Evolutionary conservation across 2,113 vertebrate genomes (phyloP).

Genomic region (Eolophus roseicapilla): DNA sequence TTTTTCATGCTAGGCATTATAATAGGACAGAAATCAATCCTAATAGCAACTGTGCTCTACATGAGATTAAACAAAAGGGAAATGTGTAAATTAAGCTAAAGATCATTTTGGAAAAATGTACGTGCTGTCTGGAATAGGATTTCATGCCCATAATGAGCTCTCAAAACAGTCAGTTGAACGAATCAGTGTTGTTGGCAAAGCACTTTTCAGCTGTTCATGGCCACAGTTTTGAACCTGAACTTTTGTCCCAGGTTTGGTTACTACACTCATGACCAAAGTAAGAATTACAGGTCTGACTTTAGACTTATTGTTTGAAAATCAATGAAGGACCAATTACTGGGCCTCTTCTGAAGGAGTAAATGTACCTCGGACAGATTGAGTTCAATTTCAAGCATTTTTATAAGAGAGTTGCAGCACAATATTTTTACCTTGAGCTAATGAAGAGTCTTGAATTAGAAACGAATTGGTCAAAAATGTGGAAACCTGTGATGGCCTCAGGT

Average conservation of each 20-base stretch:
- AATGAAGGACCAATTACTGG: fast-evolving
- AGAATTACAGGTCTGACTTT: not conserved
- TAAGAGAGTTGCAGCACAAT: not conserved
- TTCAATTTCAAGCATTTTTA: not conserved
- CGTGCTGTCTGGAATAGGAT: not conserved
- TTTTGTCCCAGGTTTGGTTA: not conserved
- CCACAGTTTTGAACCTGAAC: not conserved
- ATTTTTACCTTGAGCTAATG: not conserved
- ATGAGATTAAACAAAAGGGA: not conserved
- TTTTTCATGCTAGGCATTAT: not conserved
- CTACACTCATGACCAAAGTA: not conserved
- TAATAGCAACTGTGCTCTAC: not conserved
- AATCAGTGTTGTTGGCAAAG: not conserved
- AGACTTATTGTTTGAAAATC: not conserved
- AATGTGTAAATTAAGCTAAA: constrained; percentile 45
- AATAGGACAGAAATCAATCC: constrained; percentile 36
- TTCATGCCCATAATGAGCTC: not conserved
- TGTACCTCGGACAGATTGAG: not conserved
- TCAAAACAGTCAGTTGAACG: not conserved
- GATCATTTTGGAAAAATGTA: constrained; percentile 4
- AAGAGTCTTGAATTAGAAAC: not conserved
- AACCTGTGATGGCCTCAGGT: not conserved
- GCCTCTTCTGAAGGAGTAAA: not conserved
- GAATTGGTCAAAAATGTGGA: not conserved
- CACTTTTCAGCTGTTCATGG: not conserved